Base-by-base conservation (phyloP, 2,113 vertebrate genomes). In the Oncorhynchus kisutch region DNA sequence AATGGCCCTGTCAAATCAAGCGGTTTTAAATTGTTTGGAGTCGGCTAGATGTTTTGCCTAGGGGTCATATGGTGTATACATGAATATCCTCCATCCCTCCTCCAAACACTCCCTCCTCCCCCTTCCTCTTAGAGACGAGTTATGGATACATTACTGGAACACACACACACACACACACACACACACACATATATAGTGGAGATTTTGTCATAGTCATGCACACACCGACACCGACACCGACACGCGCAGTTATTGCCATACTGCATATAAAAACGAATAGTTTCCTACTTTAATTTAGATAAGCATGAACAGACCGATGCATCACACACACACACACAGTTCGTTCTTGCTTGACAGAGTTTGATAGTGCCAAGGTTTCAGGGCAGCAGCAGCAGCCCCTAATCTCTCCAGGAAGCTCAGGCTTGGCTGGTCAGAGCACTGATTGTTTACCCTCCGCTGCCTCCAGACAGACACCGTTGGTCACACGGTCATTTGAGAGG, bases 361-460 rank as follows among this genome's bases (percentile, higher is more conserved):
- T 76, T 81, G 39, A 11, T 45, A 31, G 76, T 81, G 25, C 74
- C 70, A 67, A 14, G 81, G 83, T 84, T 88, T 62, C 85, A 82
- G 78, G 72, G 71, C 39, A 45, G 83, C 79, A 11, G 83, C 79
- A 81, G 76, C 78, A 65, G 78, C 80, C 59, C 57, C 85, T 80
- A 77, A 78, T 84, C 71, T 83, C 76, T 84, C 74, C 74, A 51
- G 73, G 83, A 86, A 83, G 84, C 51, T 74, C 57, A 75, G 74
- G 84, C 84, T 83, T 29, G 67, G 76, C 81, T 77, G 84, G 76
- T 79, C 82, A 78, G 73, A 70, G 51, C 59, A 31, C 62, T 79
- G 79, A 85, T 45, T 45, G 39, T 39, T 39, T 39, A 9, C 39
- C 71, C 85, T 88, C 76, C 78, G 79, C 67, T 64, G 78, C 70